Percentiles rank a stretch among this genome's conserved stretches.
phyloP scores from a whole-genome alignment of 2,113 vertebrate genomes.

The Lophura nycthemera region DNA sequence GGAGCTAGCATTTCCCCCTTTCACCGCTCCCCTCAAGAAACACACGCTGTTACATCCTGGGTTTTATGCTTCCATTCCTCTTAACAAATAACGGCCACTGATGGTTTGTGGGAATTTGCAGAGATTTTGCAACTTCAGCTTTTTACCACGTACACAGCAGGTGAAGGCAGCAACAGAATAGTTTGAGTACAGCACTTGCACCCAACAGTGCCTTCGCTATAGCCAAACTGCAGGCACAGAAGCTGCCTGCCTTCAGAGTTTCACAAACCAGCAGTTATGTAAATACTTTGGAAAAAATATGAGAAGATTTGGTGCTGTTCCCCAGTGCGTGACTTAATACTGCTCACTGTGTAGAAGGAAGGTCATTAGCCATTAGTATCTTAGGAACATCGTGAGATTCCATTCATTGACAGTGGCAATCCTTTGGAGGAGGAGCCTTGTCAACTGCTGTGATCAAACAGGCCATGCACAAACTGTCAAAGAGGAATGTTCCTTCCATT shows the following conservation, averaged over 20 bases:
- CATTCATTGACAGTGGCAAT: neutral
- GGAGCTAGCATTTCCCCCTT: neutral
- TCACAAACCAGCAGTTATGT: fast-evolving
- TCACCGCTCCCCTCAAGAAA: neutral
- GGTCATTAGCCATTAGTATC: too few relatives aligned
- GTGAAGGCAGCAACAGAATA: neutral
- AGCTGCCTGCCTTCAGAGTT: neutral
- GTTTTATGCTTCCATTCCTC: neutral
- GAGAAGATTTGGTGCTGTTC: neutral
- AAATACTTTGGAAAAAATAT: neutral
- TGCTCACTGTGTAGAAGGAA: neutral
- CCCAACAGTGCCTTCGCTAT: neutral
- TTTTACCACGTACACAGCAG: neutral
- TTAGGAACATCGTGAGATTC: neutral
- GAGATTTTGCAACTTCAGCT: neutral
- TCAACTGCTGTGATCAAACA: neutral
- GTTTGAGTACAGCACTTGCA: neutral
- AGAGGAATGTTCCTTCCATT: neutral
- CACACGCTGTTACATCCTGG: neutral
- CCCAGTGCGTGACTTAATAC: neutral
- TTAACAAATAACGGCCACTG: neutral
- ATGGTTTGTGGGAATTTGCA: neutral
- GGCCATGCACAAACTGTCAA: neutral
- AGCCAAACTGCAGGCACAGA: neutral
- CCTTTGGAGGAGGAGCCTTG: neutral